Evolutionary conservation across 2,113 vertebrate genomes (phyloP).

Genomic region (Dasyurus viverrinus): DNA sequence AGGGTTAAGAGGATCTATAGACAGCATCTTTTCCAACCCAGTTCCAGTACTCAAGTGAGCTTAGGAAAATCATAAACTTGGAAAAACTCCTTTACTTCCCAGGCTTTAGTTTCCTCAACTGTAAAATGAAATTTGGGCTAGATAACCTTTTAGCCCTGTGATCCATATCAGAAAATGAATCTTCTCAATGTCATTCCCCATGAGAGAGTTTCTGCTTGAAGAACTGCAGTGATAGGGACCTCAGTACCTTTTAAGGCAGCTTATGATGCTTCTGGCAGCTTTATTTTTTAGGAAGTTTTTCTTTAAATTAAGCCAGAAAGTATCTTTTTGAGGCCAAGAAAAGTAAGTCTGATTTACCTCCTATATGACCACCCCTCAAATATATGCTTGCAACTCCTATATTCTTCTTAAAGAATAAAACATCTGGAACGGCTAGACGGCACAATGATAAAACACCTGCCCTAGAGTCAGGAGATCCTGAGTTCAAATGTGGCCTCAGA

Average conservation of each 20-base stretch:
- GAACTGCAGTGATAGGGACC: not conserved
- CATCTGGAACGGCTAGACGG: no score
- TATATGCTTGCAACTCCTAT: not conserved
- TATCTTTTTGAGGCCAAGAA: not conserved
- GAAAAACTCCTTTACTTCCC: not conserved
- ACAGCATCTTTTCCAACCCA: not conserved
- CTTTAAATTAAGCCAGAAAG: not conserved
- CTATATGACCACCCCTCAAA: not conserved
- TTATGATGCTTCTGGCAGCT: not conserved
- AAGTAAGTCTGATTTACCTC: not conserved
- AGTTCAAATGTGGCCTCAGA: no score
- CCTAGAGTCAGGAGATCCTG: no score
- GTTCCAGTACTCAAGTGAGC: not conserved
- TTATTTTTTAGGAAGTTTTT: not conserved
- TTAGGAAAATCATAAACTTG: not conserved
- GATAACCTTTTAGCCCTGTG: not conserved
- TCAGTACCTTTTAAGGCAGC: not conserved
- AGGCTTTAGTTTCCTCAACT: not conserved
- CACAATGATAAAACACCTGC: no score
- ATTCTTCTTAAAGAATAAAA: not conserved
- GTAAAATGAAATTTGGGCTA: not conserved
- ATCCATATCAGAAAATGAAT: not conserved
- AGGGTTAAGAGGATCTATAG: not conserved
- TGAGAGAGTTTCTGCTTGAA: not conserved
- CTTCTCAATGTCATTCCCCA: not conserved